Evolutionary conservation across 2,113 vertebrate genomes (phyloP), one percentile per base, ranked within the genome.

Genomic region (Erythrolamprus reginae): DNA sequence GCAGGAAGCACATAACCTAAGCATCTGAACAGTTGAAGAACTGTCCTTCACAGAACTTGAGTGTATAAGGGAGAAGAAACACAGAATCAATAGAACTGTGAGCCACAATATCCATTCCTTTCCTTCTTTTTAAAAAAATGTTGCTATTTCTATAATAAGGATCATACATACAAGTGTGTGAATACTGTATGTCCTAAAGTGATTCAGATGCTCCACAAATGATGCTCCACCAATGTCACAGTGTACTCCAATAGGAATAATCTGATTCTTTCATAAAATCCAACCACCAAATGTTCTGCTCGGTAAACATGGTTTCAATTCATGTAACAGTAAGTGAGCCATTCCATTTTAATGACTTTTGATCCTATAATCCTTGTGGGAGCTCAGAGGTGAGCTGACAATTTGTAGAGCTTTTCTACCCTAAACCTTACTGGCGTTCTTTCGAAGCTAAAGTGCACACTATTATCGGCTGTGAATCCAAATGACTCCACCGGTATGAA

Each of bases 1-100:
- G 96, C 94, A 97, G 97, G 95, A 96, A 93, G 94, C 92, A 94
- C 96, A 96, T 93, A 96, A 96, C 92, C 89, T 93, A 94, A 96
- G 89, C 88, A 95, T 94, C 93, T 58, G 93, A 96, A 96, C 96
- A 94, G 86, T 88, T 87, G 83, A 91, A 95, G 86, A 93, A 87
- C 90, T 94, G n/a, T 52, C 92, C 88, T 94, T 95, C 89, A 90
- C 89, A 93, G 1, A 9, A 91, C 4, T 12, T 88, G 23, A 92
- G 82, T 89, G 12, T 87, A 77, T 77, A 26, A 89, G 93, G 17
- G 5, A 93, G 89, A 93, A 84, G 84, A 93, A 95, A 42, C 19
- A 89, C 87, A 4, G 65, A 33, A 90, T 95, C 58, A 1, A 84
- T 89, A 94, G 88, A 0, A 47, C 5, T 7, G 12, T 61, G 61